Conservation (phyloP, 2,113 vertebrate genomes). For the Phyllopteryx taeniolatus region DNA sequence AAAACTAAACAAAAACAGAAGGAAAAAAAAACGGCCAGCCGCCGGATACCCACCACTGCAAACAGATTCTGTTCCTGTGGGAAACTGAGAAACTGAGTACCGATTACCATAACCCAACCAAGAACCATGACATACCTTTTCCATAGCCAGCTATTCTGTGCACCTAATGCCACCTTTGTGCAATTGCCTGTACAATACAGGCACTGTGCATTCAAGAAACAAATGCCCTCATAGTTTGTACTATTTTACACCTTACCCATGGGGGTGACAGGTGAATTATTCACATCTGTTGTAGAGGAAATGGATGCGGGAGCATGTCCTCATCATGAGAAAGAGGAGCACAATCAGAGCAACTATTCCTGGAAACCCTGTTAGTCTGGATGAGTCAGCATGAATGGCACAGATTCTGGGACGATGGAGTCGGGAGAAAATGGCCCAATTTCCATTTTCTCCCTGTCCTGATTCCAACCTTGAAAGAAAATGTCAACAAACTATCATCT, state of each 20-base stretch:
- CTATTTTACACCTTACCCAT: neutral
- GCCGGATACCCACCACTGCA: too few relatives aligned
- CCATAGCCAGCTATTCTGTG: neutral
- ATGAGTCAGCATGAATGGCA: constrained; percentile 44
- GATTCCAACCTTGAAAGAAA: constrained; percentile 39
- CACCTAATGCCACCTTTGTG: neutral
- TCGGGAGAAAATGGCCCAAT: constrained; percentile 9
- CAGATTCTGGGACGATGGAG: constrained; percentile 20
- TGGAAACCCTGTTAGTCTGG: constrained; percentile 35
- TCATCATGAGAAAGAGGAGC: constrained; percentile 10
- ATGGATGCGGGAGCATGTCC: constrained; percentile 6
- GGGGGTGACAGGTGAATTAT: neutral
- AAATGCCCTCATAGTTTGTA: neutral
- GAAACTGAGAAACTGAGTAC: too few relatives aligned
- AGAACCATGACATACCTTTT: too few relatives aligned
- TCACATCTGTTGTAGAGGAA: constrained; percentile 9
- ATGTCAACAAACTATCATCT: constrained; percentile 40
- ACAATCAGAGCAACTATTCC: constrained; percentile 49
- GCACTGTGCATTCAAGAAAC: neutral
- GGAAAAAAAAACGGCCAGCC: too few relatives aligned
- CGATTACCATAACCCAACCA: too few relatives aligned
- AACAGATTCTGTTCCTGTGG: too few relatives aligned
- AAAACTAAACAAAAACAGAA: too few relatives aligned
- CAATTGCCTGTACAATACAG: neutral
- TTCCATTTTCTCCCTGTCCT: too few relatives aligned